phyloP scores from a whole-genome alignment of 2,888 invertebrate genomes.

The Epirrita christyi region DNA sequence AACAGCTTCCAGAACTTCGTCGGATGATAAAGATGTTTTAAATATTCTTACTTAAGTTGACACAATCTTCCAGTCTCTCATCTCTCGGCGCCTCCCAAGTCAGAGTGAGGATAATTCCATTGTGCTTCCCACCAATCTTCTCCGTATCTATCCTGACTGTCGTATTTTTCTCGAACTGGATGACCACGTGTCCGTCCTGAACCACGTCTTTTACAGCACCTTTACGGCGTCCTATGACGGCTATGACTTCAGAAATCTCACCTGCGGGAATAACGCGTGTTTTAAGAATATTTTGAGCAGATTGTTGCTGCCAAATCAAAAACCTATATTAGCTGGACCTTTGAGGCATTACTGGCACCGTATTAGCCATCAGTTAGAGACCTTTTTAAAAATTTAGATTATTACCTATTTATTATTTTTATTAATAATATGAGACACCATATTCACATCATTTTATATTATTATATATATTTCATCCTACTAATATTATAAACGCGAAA shows the following conservation, averaged over 20 bases:
- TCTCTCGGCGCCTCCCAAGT: constrained; percentile 65
- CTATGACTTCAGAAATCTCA: constrained; percentile 53
- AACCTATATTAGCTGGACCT: too few relatives aligned
- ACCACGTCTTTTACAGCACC: constrained; percentile 62
- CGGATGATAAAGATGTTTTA: too few relatives aligned
- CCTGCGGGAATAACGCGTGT: constrained; percentile 1
- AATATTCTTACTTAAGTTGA: constrained; percentile 62
- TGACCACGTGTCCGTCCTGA: constrained; percentile 61
- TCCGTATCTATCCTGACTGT: constrained; percentile 62
- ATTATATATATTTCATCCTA: too few relatives aligned
- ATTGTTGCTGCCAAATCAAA: too few relatives aligned
- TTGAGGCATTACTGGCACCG: too few relatives aligned
- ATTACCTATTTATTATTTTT: too few relatives aligned
- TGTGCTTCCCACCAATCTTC: constrained; percentile 48
- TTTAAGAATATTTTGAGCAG: neutral
- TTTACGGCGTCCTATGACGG: constrained; percentile 66
- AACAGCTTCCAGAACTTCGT: too few relatives aligned
- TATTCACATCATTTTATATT: too few relatives aligned
- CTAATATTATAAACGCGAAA: too few relatives aligned
- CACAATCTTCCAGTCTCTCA: constrained; percentile 63
- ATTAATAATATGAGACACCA: too few relatives aligned
- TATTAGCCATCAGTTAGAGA: too few relatives aligned
- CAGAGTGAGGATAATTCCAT: constrained; percentile 60
- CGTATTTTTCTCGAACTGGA: constrained; percentile 65
- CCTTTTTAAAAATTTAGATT: too few relatives aligned